These are phyloP conservation scores for Acanthosepion esculentum DNA, from an alignment of 2,888 invertebrate genomes.

Conservation along the genomic window DNA sequence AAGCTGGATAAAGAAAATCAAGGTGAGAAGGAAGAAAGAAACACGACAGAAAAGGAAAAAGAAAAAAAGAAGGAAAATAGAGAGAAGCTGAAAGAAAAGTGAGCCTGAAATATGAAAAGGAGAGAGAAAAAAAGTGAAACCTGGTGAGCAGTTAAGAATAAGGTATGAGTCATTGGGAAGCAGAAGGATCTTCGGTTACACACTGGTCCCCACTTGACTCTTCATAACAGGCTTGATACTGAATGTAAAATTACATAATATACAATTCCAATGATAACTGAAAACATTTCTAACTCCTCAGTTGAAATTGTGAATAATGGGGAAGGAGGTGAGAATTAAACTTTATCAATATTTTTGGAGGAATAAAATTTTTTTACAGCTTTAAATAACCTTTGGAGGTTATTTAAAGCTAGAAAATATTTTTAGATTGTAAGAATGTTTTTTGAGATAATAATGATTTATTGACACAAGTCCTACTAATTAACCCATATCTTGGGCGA, in stretches of 20 bases:
- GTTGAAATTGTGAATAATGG: neutral
- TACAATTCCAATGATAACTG: neutral
- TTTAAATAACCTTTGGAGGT: too few relatives aligned
- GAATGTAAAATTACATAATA: neutral
- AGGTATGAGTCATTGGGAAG: slow-evolving; percentile 35
- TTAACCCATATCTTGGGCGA: too few relatives aligned
- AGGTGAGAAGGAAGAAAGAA: neutral
- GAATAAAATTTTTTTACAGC: too few relatives aligned
- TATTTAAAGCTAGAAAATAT: too few relatives aligned
- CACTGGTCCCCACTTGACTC: neutral
- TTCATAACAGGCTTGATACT: neutral
- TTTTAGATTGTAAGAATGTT: too few relatives aligned
- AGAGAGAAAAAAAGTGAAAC: neutral
- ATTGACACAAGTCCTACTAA: too few relatives aligned
- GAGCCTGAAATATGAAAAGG: slow-evolving; percentile 24
- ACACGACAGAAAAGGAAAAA: neutral
- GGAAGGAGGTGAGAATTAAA: too few relatives aligned
- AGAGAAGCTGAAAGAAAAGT: neutral
- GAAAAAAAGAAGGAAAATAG: neutral
- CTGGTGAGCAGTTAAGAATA: slow-evolving; percentile 35
- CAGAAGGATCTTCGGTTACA: slow-evolving; percentile 46
- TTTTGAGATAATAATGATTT: too few relatives aligned
- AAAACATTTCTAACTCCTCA: neutral
- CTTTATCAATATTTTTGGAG: too few relatives aligned
- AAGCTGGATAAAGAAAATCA: neutral